A percentile compares a stretch with the other conserved stretches of the same genome.
phyloP scores from a whole-genome alignment of 2,888 invertebrate species.

The Cantharis lateralis region DNA sequence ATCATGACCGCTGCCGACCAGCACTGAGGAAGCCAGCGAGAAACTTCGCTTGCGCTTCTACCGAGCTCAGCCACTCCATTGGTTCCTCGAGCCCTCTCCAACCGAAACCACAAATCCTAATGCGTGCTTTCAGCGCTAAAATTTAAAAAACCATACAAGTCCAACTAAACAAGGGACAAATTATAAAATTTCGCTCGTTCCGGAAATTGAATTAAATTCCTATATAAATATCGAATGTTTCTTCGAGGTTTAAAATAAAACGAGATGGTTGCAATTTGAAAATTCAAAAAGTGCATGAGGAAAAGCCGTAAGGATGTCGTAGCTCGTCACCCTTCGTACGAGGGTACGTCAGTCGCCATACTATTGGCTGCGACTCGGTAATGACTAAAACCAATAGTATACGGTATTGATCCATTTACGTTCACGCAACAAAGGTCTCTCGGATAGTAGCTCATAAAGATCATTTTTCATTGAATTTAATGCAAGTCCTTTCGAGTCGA shows the following conservation, averaged over 20 bases:
- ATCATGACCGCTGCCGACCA: slow-evolving; percentile 58
- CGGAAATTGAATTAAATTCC: slow-evolving; percentile 4
- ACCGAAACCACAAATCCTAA: slow-evolving; percentile 33
- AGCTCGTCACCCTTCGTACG: slow-evolving; percentile 26
- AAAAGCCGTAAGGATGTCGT: slow-evolving; percentile 13
- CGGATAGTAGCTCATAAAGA: slow-evolving; percentile 5
- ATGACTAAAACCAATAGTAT: slow-evolving; percentile 42
- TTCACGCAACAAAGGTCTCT: slow-evolving; percentile 19
- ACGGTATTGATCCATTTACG: slow-evolving; percentile 39
- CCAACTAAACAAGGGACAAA: background rate
- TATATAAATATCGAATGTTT: background rate
- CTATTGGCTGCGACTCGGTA: slow-evolving; percentile 36
- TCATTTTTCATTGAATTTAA: slow-evolving; percentile 6
- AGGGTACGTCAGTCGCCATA: slow-evolving; percentile 38
- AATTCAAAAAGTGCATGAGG: slow-evolving; percentile 1
- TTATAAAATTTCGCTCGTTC: background rate
- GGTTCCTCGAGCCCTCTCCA: slow-evolving; percentile 40
- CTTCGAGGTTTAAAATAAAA: background rate
- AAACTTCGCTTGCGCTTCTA: slow-evolving; percentile 38
- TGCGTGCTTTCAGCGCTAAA: slow-evolving; percentile 16
- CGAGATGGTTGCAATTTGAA: background rate
- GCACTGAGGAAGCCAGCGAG: slow-evolving; percentile 57
- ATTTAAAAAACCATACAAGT: background rate
- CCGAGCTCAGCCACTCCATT: slow-evolving; percentile 19
- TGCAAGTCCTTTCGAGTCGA: slow-evolving; percentile 24